Percentiles rank a stretch among this genome's conserved stretches.
Conservation (phyloP, 2,797 vertebrate genomes). For the Etheostoma nigrum region DNA sequence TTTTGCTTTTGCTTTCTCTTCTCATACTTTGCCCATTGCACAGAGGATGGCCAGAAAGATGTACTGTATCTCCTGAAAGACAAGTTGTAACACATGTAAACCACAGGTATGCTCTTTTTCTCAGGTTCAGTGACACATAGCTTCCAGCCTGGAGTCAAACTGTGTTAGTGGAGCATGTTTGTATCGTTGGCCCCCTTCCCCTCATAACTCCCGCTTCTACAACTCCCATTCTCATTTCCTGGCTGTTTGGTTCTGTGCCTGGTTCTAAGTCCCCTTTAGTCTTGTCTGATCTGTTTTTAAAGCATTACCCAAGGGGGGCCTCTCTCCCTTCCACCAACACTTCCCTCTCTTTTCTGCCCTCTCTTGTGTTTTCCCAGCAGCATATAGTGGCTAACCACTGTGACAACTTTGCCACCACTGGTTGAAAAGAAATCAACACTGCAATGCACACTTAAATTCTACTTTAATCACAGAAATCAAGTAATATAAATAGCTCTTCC, state of each 20-base stretch:
- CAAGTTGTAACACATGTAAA: not conserved
- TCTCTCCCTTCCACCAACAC: conserved; percentile 38
- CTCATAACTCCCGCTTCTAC: conserved; percentile 26
- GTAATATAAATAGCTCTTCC: conserved; percentile 58
- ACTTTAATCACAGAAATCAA: conserved; percentile 29
- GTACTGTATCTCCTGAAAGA: not conserved
- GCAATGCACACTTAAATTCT: conserved; percentile 4
- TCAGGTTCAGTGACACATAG: not conserved
- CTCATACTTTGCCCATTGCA: not conserved
- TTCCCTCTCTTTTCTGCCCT: conserved; percentile 23
- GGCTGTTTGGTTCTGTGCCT: conserved; percentile 69
- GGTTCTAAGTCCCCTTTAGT: conserved; percentile 69
- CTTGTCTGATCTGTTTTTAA: conserved; percentile 80
- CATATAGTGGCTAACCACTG: conserved; percentile 33
- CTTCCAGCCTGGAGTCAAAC: conserved; percentile 41
- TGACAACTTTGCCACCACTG: conserved; percentile 36
- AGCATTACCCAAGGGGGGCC: conserved; percentile 58
- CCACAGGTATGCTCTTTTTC: not conserved
- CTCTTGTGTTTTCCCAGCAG: conserved; percentile 52
- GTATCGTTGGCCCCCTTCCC: conserved; percentile 28
- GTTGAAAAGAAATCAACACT: conserved; percentile 27
- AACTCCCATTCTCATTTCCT: conserved; percentile 78
- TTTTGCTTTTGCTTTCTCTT: conserved; percentile 4
- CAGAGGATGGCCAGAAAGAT: not conserved
- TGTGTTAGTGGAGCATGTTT: conserved; percentile 55